Evolutionary conservation across 2,113 vertebrate species (phyloP), one percentile per base, ranked within the genome.

Genomic region (Sapayoa aenigma): DNA sequence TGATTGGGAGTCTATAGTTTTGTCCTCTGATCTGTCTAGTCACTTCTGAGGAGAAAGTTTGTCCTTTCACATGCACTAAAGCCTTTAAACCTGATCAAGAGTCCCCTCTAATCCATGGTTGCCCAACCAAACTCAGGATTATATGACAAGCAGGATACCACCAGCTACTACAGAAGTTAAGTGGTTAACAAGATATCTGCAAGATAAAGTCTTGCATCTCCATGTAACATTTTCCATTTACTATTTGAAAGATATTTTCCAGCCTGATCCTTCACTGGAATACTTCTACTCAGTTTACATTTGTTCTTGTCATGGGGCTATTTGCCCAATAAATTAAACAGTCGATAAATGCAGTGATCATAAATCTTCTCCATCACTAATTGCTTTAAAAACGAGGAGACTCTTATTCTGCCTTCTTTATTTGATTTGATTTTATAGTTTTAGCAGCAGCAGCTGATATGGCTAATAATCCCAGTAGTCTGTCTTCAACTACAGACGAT

Each of bases 311-410:
- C 65, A 84, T 50, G 73, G 35, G 25, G 42, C 24, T 89, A 41
- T 94, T 84, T 92, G 39, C 39, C 33, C 39, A 41, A 94, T 66
- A 88, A 94, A 80, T 84, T 53, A 83, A 93, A 65, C 12, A 69
- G 55, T 76, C 63, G 0, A 90, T 90, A 93, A 94, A 88, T 33
- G 30, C 49, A 50, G 28, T 11, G 13, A 21, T 20, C 33, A 72
- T 95, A 93, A 83, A 93, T 93, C 82, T 90, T 91, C 35, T 85
- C 41, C 31, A 42, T 59, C 35, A 8, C 76, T 95, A 94, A 87
- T 90, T 95, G 66, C 85, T n/a, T 86, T 73, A 66, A 94, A 85
- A 93, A 65, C 2, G 0, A 88, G 39, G 59, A 85, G 27, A 19
- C 4, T 76, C 20, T 67, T 80, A 9, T 55, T 95, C 30, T 87